Base-by-base conservation (phyloP, 2,888 invertebrate genomes). In the Eristalis intricaria region DNA sequence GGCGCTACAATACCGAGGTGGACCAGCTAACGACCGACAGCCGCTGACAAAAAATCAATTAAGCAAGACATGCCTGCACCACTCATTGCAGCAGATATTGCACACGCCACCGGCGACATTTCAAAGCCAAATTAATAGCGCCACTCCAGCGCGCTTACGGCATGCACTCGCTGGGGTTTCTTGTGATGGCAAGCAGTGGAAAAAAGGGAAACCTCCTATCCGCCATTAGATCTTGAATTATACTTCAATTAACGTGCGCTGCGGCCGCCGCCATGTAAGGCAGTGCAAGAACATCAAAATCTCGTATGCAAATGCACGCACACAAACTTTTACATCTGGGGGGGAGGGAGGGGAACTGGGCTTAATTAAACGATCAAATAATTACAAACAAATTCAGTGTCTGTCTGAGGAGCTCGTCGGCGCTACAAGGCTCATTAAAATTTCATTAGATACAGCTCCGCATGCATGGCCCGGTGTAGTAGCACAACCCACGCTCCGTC, bases 301-400 rank as follows among this genome's bases (percentile, higher is more conserved):
- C 50, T 35, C 74, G 40, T 74, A 86, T 86, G 85, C 85, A 86
- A 86, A 86, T 86, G 77, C 65, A 69, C 85, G 77, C 81, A 81
- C 68, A 26, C 26, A 58, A 35, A 35, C 32, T 10, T 32, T 32
- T 32, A 32, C 32, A 5, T 10, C 32, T 0, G 38, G 66, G 78
- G 77, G 63, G 43, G 15, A 19, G 50, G 19, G 8, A n/a, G 50
- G 7, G n/a, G 4, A 5, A 13, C 1, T 15, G 43, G 50, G 69
- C 74, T 82, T 86, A 86, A 86, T 82, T 81, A 86, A 86, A 86
- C 74, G 85, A 82, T 86, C 85, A 86, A 86, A 86, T 86, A 86
- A 86, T 82, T 86, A 82, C 82, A 74, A 75, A 78, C 78, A 86
- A 82, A 86, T 86, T 78, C 77, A 86, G 82, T 86, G 82, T 78